A percentile compares a stretch with the other conserved stretches of the same genome.
These are phyloP conservation scores for Caiman crocodilus DNA, from an alignment of 2,797 vertebrate genomes.

Conservation along the genomic window DNA sequence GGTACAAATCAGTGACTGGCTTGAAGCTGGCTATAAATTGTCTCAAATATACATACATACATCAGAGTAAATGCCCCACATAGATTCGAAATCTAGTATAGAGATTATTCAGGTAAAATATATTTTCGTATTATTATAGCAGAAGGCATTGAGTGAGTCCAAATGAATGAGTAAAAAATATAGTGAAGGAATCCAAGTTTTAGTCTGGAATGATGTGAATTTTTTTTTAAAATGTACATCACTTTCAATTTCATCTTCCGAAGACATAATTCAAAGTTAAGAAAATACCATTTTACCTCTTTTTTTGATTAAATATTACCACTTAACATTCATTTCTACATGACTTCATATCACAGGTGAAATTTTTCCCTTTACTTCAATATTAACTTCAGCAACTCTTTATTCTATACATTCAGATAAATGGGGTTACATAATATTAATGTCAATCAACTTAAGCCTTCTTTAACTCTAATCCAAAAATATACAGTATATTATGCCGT, in stretches of 20 bases:
- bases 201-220: neutral
- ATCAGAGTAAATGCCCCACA: neutral
- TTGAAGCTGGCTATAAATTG: neutral
- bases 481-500: neutral
- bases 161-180: conserved; percentile 25
- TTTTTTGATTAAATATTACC: conserved; percentile 54
- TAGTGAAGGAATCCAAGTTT: conserved; percentile 15
- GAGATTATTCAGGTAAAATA: neutral
- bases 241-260: conserved; percentile 21
- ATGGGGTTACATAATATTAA: conserved; percentile 42
- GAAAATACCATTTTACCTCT: conserved; percentile 22
- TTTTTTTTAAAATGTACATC: neutral
- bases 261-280: conserved; percentile 31
- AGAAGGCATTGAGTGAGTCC: neutral
- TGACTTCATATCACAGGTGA: conserved; percentile 3
- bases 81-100: neutral
- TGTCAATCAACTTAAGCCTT: conserved; percentile 36
- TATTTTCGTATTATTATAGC: neutral
- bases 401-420: conserved; percentile 50
- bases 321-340: conserved; percentile 12
- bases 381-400: conserved; percentile 33
- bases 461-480: conserved; percentile 35
- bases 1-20: neutral
- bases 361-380: conserved; percentile 24
- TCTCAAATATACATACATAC: neutral